These are phyloP conservation scores for Aurelia aurita DNA, from an alignment of 30 jellyfish, hydroid and myxozoan species.

Conservation along the genomic window DNA sequence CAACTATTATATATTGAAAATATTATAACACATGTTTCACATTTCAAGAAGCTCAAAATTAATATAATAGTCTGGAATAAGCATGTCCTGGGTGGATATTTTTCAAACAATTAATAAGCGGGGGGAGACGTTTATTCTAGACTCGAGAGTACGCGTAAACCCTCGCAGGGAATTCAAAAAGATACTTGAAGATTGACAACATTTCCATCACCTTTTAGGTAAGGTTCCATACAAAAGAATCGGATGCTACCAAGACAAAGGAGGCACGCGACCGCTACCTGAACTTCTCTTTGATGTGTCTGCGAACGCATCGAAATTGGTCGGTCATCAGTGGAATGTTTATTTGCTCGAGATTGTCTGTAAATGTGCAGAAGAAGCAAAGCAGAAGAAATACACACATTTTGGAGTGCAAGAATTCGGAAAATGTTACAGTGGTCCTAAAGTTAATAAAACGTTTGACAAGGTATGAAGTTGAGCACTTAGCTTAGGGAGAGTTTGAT, in stretches of 20 bases:
- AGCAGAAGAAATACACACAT: slow-evolving; percentile 73
- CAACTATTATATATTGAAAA: too few species aligned
- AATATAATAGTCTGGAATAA: too few species aligned
- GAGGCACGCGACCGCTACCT: slow-evolving; percentile 79
- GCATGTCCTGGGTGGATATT: too few species aligned
- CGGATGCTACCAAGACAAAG: slow-evolving; percentile 77
- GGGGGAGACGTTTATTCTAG: too few species aligned
- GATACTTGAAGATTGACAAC: too few species aligned
- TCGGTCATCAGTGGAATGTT: slow-evolving; percentile 55
- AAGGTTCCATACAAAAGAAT: slow-evolving; percentile 59
- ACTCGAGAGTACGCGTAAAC: too few species aligned
- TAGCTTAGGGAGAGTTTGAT: too few species aligned
- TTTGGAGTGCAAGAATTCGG: slow-evolving; percentile 88
- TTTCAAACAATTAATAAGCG: too few species aligned
- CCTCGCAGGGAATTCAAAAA: too few species aligned
- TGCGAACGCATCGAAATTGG: slow-evolving; percentile 68
- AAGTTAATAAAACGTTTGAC: slow-evolving; percentile 62
- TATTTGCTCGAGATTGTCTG: slow-evolving; percentile 81
- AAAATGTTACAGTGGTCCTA: slow-evolving; percentile 85
- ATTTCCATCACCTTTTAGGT: slow-evolving; percentile 18
- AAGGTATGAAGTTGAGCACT: slow-evolving; percentile 27
- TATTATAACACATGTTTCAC: too few species aligned
- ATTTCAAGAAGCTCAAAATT: too few species aligned
- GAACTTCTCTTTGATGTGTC: slow-evolving; percentile 81
- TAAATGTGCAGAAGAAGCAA: slow-evolving; percentile 78